Evolutionary conservation across 92 coral and sea anemone species (phyloP), one percentile per base, ranked within the genome.

Genomic region (Parazoanthus atlanticus): DNA sequence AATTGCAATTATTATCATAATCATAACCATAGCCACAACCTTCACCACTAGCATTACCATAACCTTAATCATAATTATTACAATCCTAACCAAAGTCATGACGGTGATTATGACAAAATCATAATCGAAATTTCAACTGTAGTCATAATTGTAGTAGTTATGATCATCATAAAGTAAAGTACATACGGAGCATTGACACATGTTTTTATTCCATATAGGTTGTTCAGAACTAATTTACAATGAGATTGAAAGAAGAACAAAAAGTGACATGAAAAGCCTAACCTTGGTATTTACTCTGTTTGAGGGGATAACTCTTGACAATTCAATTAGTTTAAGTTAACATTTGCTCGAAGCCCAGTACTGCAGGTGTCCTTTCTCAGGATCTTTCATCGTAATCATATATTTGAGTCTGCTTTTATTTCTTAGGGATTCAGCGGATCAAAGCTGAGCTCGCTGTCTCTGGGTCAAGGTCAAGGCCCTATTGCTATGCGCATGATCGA

Each of bases 401-500:
- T 52, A 52, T 84, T 11, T 64, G 36, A 54, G 49, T 66, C 43
- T 36, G 10, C 52, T 72, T 19, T 56, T 67, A 31, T 85, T 32
- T 76, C 43, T 74, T 85, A 96, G 98, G 99, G 99, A 74, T 97
- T 97, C 93, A 92, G 99, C 86, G 99, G 99, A 52, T 96, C 99
- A 29, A 97, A 97, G 86, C 93, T 97, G 92, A 97, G 99, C 89
- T 97, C 99, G 13, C 86, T 97, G 70, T 97, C 99, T 30, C 96
- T 97, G 49, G 99, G 99, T 56, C 99, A 97, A 89, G 99, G 99
- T 30, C 99, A 97, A 80, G 99, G 99, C 31, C 99, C 99, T 25
- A 97, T 97, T 52, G 99, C 99, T 32, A 93, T 97, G 97, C 99
- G 99, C 91, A 97, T 97, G 99, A 97, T 97, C 91, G 99, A 95